Evolutionary conservation across 2,797 vertebrate species (phyloP), one percentile per base, ranked within the genome.

Genomic region (Acrossocheilus wenchowensis): DNA sequence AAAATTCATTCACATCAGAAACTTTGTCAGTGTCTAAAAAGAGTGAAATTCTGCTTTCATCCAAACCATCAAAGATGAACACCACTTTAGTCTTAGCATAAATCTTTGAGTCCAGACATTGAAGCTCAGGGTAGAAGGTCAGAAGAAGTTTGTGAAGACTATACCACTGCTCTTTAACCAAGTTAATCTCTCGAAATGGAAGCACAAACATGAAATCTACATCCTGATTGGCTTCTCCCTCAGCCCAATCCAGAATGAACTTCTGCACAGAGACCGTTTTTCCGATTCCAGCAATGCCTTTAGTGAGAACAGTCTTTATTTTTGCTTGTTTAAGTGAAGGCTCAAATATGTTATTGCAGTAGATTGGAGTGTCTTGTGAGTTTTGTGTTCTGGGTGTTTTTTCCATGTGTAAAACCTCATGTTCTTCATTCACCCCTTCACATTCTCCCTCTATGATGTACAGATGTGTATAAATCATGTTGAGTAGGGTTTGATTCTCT

Each of bases 11-110:
- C 11, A 43, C 39, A 72, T 72, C 39, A n/a, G 39, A 43, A 72
- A 72, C 19, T 50, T 0, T 48, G 6, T 68, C 41, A 43, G 8
- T 50, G 41, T 72, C 43, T 81, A 14, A 30, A 66, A 60, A 41
- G 14, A 81, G 43, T 7, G 23, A 21, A 21, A 81, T 12, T 81
- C 41, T 81, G 7, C 62, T 81, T 81, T 81, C n/a, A 68, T 81
- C 60, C 9, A 81, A 34, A 21, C 60, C 79, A 81, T 66, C 79
- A 81, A 81, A 81, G 43, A 81, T 81, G 62, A 81, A 81, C 62
- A 81, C 43, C 15, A 68, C 17, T 68, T 66, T 81, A 17, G 43
- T 19, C 43, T 30, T 17, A 21, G 9, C 3, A 23, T 12, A 68
- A 17, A 68, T 23, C 43, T 81, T 48, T 81, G 79, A 4, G 26